A percentile compares a stretch with the other conserved stretches of the same genome.
These are phyloP conservation scores for Mesochorus sp. DNA, from an alignment of 2,888 invertebrate genomes.

Conservation along the genomic window DNA sequence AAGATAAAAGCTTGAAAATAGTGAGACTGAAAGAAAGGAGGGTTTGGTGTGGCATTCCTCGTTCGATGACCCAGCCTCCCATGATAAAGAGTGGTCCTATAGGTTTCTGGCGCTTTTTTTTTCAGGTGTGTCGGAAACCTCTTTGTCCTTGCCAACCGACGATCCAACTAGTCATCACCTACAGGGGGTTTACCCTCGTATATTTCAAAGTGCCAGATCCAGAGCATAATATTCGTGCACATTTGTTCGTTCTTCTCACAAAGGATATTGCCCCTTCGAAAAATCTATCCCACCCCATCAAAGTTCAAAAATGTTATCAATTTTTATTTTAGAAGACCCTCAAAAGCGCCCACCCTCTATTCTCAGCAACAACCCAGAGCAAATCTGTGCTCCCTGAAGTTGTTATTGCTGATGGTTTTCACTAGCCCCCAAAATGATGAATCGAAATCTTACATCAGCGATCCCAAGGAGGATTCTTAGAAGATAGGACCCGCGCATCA, in stretches of 20 bases:
- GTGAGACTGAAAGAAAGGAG: not conserved
- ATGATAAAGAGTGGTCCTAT: not conserved
- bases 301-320: no score
- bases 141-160: constrained; percentile 57
- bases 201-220: constrained; percentile 2
- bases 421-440: no score
- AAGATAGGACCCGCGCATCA: not conserved
- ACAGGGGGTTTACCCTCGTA: constrained; percentile 14
- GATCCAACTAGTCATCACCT: constrained; percentile 13
- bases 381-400: no score
- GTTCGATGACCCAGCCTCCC: constrained; percentile 55
- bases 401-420: no score
- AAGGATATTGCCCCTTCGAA: no score
- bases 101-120: constrained; percentile 24
- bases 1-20: constrained; percentile 33
- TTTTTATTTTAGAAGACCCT: no score
- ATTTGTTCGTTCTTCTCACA: no score
- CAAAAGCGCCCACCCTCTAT: no score
- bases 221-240: constrained; percentile 6
- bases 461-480: not conserved
- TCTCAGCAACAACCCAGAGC: no score
- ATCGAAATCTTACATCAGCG: no score
- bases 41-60: constrained; percentile 44
- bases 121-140: constrained; percentile 50
- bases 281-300: no score